Base-by-base conservation (phyloP, 2,888 invertebrate genomes). In the Ditula angustiorana region DNA sequence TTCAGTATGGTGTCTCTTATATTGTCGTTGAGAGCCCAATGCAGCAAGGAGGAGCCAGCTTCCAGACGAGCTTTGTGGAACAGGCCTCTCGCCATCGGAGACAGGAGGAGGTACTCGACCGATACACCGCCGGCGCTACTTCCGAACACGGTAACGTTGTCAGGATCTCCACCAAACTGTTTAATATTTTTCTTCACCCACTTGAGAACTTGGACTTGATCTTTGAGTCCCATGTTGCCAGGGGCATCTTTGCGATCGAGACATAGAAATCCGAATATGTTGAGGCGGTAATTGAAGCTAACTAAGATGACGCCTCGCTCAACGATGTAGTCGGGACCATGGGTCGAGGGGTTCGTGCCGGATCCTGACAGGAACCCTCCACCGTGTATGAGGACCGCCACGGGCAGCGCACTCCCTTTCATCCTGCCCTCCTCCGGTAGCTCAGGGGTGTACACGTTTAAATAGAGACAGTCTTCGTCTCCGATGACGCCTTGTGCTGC, bases 391-490 rank as follows among this genome's bases (percentile, higher is more conserved):
- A 83, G 92, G 1, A 93, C 86, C 92, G 93, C 93, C 0, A 93
- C 92, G 1, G 93, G 90, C 5, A 85, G 67, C 2, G 70, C 69
- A 10, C 68, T n/a, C n/a, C n/a, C n/a, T n/a, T n/a, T 24, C 5
- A 66, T 46, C 21, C 69, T 65, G 7, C 74, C 41, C 16, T 41
- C 28, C 10, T n/a, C 53, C 0, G 86, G 84, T 67, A 94, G 74
- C 66, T 79, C 87, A 1, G 95, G 95, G 19, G 95, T 94, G 75
- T 95, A 96, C 0, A 96, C 94, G 78, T 96, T 96, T 19, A 96
- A 79, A 72, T 94, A 95, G 4, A 96, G 87, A 69, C 96, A 96
- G 76, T 95, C 95, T 75, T 95, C 95, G 69, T 90, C 87, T 19
- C 95, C 95, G 47, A 93, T 84, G 19, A 94, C 72, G 10, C 68